A percentile compares a stretch with the other conserved stretches of the same genome.
Conservation (phyloP, 1,140 invertebrate genomes). For the Pentalonia nigronervosa region DNA sequence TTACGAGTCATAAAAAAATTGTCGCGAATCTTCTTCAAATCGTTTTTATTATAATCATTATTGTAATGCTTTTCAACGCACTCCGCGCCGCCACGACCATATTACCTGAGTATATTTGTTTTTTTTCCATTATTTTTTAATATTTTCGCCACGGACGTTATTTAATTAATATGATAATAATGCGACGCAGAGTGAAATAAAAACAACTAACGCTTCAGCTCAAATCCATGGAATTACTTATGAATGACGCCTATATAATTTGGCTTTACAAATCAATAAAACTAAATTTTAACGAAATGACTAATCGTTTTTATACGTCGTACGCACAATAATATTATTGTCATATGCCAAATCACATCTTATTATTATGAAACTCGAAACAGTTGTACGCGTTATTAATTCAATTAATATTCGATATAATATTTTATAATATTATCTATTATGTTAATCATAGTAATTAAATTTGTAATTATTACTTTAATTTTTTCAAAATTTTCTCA, state of each 20-base stretch:
- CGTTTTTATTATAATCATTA: slow-evolving; percentile 16
- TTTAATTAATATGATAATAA: neutral
- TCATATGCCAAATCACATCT: too few relatives aligned
- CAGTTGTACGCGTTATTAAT: neutral
- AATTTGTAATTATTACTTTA: too few relatives aligned
- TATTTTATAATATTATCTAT: neutral
- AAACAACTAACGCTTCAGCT: neutral
- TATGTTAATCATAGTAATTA: too few relatives aligned
- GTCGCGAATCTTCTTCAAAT: slow-evolving; percentile 24
- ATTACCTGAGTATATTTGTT: neutral
- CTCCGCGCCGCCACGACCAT: neutral
- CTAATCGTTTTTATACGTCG: neutral
- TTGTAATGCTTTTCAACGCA: neutral
- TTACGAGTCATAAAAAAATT: slow-evolving; percentile 28
- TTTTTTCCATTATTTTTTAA: neutral
- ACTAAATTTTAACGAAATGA: neutral
- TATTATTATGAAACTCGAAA: neutral
- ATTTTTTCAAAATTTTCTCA: too few relatives aligned
- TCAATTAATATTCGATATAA: neutral
- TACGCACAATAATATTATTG: neutral
- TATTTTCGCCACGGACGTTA: neutral
- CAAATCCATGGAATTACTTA: neutral
- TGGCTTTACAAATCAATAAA: neutral
- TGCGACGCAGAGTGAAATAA: neutral
- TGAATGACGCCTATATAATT: neutral